Evolutionary conservation across 2,113 vertebrate genomes (phyloP).

Genomic region (Rutilus rutilus): DNA sequence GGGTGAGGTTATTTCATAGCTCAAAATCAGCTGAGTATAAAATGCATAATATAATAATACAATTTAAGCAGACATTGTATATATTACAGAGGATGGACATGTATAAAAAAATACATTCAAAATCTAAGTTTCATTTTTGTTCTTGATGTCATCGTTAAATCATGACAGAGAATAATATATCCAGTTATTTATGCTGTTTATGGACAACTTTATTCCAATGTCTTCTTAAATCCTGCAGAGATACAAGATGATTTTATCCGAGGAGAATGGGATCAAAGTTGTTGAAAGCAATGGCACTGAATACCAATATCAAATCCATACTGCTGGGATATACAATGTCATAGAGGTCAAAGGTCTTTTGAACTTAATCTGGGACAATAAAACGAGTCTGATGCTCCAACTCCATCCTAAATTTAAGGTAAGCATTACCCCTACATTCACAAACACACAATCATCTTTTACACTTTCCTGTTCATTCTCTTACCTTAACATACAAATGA

Average conservation of each 20-base stretch:
- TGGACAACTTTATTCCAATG: background rate
- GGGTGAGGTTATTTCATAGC: conserved; percentile 68
- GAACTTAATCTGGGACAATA: conserved; percentile 88
- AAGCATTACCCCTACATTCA: background rate
- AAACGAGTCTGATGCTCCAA: conserved; percentile 86
- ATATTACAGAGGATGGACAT: too few relatives aligned
- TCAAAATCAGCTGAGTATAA: background rate
- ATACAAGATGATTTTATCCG: conserved; percentile 81
- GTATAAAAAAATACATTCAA: too few relatives aligned
- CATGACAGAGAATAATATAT: background rate
- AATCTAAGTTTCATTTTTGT: too few relatives aligned
- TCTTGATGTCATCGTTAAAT: background rate
- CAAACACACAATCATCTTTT: background rate
- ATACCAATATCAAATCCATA: conserved; percentile 79
- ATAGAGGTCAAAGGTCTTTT: conserved; percentile 82
- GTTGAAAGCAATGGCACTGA: conserved; percentile 67
- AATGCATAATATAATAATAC: background rate
- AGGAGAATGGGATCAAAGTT: conserved; percentile 75
- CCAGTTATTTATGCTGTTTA: background rate
- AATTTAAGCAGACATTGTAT: background rate
- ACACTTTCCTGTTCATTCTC: background rate
- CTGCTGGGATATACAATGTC: conserved; percentile 86
- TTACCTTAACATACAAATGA: background rate
- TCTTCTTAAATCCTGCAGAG: conserved; percentile 71
- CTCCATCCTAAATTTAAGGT: conserved; percentile 85